A percentile compares a stretch with the other conserved stretches of the same genome.
Conservation (phyloP, 2,797 vertebrate genomes). For the Arctocebus calabarensis region DNA sequence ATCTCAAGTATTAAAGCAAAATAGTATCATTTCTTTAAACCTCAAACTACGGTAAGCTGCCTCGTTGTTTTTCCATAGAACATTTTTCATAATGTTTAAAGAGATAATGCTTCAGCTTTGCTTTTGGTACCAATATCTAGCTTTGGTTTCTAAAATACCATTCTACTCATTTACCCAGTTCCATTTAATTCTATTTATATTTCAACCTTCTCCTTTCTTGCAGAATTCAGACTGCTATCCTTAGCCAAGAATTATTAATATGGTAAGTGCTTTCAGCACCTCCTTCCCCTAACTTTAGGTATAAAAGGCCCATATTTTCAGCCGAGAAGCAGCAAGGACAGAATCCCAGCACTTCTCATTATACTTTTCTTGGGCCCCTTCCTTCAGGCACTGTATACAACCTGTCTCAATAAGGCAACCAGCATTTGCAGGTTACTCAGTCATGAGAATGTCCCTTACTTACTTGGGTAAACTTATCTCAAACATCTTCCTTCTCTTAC, state of each 20-base stretch:
- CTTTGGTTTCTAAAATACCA: conserved; percentile 25
- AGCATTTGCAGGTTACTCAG: conserved; percentile 55
- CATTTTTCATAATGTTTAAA: conserved; percentile 20
- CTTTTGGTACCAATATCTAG: background rate
- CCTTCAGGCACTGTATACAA: conserved; percentile 46
- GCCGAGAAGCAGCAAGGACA: conserved; percentile 47
- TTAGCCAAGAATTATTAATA: conserved; percentile 66
- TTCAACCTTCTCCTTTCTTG: conserved; percentile 71
- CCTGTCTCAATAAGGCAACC: conserved; percentile 60
- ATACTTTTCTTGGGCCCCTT: conserved; percentile 63
- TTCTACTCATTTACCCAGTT: conserved; percentile 64
- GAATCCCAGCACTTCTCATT: conserved; percentile 64
- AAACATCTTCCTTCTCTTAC: background rate
- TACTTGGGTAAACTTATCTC: background rate
- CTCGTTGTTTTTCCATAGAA: background rate
- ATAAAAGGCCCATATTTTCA: background rate
- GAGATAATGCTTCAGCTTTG: background rate
- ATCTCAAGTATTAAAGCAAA: conserved; percentile 48
- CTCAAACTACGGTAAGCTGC: background rate
- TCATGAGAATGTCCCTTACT: background rate
- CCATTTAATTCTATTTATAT: conserved; percentile 62
- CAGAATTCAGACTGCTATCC: conserved; percentile 9
- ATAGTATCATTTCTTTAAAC: conserved; percentile 24
- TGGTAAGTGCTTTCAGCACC: conserved; percentile 69
- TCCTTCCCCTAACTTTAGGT: conserved; percentile 63